A percentile compares a stretch with the other conserved stretches of the same genome.
Conservation (phyloP, 2,888 invertebrate genomes). For the Punctoribates punctum region DNA sequence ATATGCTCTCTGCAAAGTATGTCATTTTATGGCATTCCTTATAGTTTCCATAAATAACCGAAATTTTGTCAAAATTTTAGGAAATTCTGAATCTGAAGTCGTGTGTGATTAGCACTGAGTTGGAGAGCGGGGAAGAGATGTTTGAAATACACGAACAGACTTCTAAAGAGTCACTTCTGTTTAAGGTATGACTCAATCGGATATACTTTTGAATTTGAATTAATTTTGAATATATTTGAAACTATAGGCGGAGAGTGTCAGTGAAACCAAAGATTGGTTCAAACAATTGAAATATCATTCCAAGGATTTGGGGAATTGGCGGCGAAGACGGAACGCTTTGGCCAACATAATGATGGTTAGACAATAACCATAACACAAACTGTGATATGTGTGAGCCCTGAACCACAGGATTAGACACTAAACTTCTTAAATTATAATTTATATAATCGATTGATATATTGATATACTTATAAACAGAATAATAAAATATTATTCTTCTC, state of each 20-base stretch:
- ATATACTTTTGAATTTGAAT: background rate
- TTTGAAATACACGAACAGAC: slow-evolving; percentile 70
- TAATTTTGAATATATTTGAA: background rate
- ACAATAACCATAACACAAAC: background rate
- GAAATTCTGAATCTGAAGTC: slow-evolving; percentile 86
- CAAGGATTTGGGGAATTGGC: slow-evolving; percentile 87
- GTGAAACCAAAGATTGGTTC: slow-evolving; percentile 83
- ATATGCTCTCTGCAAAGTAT: slow-evolving; percentile 71
- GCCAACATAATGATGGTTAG: slow-evolving; percentile 79
- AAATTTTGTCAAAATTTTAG: slow-evolving; percentile 51
- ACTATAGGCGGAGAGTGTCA: slow-evolving; percentile 77
- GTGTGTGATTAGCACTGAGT: slow-evolving; percentile 77
- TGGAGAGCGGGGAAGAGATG: slow-evolving; percentile 76
- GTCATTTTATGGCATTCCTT: slow-evolving; percentile 46
- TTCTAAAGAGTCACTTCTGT: slow-evolving; percentile 48
- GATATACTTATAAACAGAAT: background rate
- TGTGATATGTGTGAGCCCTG: slow-evolving; percentile 4
- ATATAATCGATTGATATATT: background rate
- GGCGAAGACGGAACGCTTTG: slow-evolving; percentile 81
- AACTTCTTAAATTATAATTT: background rate
- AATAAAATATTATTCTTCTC: background rate
- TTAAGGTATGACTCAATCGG: slow-evolving; percentile 45
- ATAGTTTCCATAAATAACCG: background rate
- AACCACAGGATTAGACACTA: background rate
- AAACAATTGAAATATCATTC: slow-evolving; percentile 83